Evolutionary conservation across 1,140 invertebrate species (phyloP).

Genomic region (Latrodectus geometricus): DNA sequence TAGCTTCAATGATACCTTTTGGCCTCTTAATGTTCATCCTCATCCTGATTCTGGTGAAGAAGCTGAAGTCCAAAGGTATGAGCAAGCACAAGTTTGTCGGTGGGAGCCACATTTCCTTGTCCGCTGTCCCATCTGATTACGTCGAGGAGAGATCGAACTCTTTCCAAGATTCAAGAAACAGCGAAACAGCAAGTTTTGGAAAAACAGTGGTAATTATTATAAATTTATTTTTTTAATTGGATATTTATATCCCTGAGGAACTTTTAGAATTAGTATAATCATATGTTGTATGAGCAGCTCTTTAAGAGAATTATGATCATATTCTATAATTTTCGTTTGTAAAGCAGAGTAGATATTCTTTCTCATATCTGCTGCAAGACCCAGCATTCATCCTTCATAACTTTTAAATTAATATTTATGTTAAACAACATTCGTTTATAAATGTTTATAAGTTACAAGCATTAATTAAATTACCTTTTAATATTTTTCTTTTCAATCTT

Average conservation of each 20-base stretch:
- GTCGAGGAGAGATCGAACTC: conserved; percentile 64
- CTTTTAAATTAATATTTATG: too few relatives aligned
- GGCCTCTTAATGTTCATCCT: conserved; percentile 51
- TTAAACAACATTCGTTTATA: too few relatives aligned
- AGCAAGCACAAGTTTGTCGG: conserved; percentile 66
- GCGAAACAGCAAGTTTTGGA: conserved; percentile 27
- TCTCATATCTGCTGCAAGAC: too few relatives aligned
- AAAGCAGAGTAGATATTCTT: too few relatives aligned
- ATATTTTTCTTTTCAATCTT: too few relatives aligned
- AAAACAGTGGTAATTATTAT: conserved; percentile 39
- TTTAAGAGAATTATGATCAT: too few relatives aligned
- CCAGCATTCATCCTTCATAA: too few relatives aligned
- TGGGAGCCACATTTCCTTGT: conserved; percentile 66
- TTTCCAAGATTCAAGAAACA: conserved; percentile 18
- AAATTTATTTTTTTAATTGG: neutral
- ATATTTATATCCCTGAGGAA: neutral
- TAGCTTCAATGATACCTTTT: conserved; percentile 56
- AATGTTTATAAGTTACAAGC: too few relatives aligned
- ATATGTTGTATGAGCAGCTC: too few relatives aligned
- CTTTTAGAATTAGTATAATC: neutral
- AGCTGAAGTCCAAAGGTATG: conserved; percentile 39
- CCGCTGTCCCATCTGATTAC: conserved; percentile 69
- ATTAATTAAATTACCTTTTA: too few relatives aligned
- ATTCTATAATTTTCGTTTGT: too few relatives aligned
- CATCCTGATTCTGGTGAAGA: conserved; percentile 55